Evolutionary conservation across 2,888 invertebrate species (phyloP), one percentile per base, ranked within the genome.

Genomic region (Ommatoiulus sabulosus): DNA sequence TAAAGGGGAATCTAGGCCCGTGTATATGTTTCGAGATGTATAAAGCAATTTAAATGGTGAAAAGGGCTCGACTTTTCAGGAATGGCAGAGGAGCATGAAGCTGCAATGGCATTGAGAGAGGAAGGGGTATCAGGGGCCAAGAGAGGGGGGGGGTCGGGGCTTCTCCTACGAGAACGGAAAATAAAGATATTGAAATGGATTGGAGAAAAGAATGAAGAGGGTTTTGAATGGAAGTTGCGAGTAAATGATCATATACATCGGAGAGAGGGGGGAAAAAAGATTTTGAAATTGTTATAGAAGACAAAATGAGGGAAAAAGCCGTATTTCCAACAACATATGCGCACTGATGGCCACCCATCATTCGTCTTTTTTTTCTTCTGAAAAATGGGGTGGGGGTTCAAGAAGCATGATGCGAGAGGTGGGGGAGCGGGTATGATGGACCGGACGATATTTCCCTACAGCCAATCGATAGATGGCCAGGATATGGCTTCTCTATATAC

Each of bases 1-100:
- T 63, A 63, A 63, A 63, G 63, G 63, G 63, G 63, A 63, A 63
- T 63, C 63, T 63, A n/a, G 63, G 63, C 63, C 63, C 63, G n/a
- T 63, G 63, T 63, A 63, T 63, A 63, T 17, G n/a, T 63, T 63
- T 6, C 63, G n/a, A 63, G 63, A 63, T 63, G 63, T 63, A 63
- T 63, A 63, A 63, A 63, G 63, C 63, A 63, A 63, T 63, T 63
- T 63, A 63, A 63, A 63, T n/a, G 63, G 63, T 63, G 63, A 63
- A 63, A 63, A 63, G 63, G 63, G 63, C 63, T 63, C 63, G 63
- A 63, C 63, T 63, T 63, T 63, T 63, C 63, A 63, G 63, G 63
- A 63, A 63, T 63, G 63, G 63, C 63, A 63, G 63, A 63, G 63
- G 63, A 63, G 63, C 63, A 63, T 63, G 63, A 63, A 63, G 63